Percentiles rank a stretch among this genome's conserved stretches.
Conservation (phyloP, 2,888 invertebrate species). For the Rosalia funebris region DNA sequence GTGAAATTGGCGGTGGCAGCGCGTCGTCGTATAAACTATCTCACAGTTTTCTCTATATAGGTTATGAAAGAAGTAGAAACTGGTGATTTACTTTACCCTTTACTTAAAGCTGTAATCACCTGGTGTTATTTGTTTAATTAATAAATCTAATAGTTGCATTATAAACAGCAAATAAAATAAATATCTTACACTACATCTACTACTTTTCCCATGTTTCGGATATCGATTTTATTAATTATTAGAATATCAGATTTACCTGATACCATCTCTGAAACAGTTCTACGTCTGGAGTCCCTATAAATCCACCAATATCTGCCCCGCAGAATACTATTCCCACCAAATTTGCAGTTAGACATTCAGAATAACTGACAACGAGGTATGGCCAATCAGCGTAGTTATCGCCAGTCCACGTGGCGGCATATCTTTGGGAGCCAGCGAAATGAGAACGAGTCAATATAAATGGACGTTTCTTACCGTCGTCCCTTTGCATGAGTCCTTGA, state of each 20-base stretch:
- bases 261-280: constrained; percentile 82
- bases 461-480: constrained; percentile 74
- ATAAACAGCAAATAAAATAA: no score
- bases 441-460: constrained; percentile 90
- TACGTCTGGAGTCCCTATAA: constrained; percentile 90
- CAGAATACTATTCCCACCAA: constrained; percentile 88
- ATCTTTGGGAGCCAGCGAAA: constrained; percentile 93
- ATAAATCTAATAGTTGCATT: no score
- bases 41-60: no score
- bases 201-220: no score
- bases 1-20: no score
- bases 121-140: no score
- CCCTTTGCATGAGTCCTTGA: constrained; percentile 68
- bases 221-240: no score
- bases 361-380: constrained; percentile 83
- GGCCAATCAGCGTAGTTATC: constrained; percentile 95
- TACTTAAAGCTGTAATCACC: no score
- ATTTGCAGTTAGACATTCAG: constrained; percentile 83
- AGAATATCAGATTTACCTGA: constrained; percentile 69
- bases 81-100: no score
- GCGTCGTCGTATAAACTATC: no score
- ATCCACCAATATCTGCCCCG: constrained; percentile 97
- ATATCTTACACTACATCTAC: no score
- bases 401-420: constrained; percentile 95
- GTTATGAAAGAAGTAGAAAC: no score